Conservation (phyloP, 2,888 invertebrate species). For the Macrosiphum euphorbiae region DNA sequence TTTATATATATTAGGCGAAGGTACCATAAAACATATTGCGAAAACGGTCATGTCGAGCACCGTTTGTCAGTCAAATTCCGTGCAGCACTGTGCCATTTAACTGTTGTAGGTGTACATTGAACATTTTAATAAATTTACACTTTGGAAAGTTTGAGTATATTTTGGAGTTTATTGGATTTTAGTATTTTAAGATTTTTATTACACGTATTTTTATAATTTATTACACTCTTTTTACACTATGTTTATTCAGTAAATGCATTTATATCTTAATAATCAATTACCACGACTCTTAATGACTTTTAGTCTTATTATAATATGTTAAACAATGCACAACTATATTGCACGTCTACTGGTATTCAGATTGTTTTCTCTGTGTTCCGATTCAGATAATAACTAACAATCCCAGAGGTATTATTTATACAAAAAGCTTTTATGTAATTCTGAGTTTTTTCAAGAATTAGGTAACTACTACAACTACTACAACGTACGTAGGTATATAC, state of each 20-base stretch:
- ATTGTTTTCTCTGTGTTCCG: background rate
- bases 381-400: slow-evolving; percentile 6
- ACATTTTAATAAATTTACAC: background rate
- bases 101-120: background rate
- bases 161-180: background rate
- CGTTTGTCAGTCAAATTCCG: background rate
- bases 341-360: background rate
- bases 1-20: background rate
- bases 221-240: background rate
- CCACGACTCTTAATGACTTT: background rate
- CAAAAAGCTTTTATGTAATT: slow-evolving; percentile 12
- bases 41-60: background rate
- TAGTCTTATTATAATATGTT: background rate
- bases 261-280: background rate
- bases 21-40: background rate
- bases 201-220: background rate
- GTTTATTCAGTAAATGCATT: background rate
- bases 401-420: background rate
- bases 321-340: background rate
- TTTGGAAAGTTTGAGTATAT: background rate
- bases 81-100: background rate
- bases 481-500: background rate
- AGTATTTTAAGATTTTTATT: background rate
- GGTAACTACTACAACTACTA: background rate
- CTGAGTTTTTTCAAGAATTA: slow-evolving; percentile 34